Base-by-base conservation (phyloP, 2,113 vertebrate genomes). In the Pseudorhombus dupliciocellatus region DNA sequence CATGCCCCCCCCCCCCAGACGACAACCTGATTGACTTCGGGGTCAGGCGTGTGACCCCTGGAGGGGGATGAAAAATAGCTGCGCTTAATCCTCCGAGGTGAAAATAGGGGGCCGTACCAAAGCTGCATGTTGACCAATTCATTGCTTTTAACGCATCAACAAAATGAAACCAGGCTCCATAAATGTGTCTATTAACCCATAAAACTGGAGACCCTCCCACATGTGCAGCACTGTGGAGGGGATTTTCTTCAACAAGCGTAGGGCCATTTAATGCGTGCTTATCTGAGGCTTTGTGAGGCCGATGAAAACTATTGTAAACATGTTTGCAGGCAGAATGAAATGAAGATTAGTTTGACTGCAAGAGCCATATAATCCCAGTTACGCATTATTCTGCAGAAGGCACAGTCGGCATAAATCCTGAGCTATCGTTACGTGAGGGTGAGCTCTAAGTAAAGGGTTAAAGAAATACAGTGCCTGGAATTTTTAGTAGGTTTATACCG, bases 81-180 rank as follows among this genome's bases (percentile, higher is more conserved):
- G 66, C 2, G 21, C 70, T 83, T 74, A 70, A 79, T 48, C 62
- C 62, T 52, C 52, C 1, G 55, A 63, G 66, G 74, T 70, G 50
- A 67, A 90, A 75, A 63, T 66, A 22, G 30, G 53, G 59, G 58
- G 56, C 31, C 34, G 25, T 31, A 54, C 68, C 73, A 83, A 63
- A 70, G 75, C 40, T 42, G 24, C 40, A 20, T 90, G 91, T 87
- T 89, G 90, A 93, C 83, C 84, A 50, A 70, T 74, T 83, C 61
- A 64, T 72, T 71, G 68, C 60, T 25, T 63, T 81, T 37, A 77
- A 78, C 79, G 89, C 77, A 83, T 81, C 76, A 85, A 85, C 74
- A 86, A 82, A 90, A 86, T 87, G 65, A 90, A 92, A 87, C 55
- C 54, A 28, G 48, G 76, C 61, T 73, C 85, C 68, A 88, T 84